Percentiles rank a stretch among this genome's conserved stretches.
Evolutionary conservation across 1,140 invertebrate species (phyloP).

Genomic region (Parapsyche elsis): DNA sequence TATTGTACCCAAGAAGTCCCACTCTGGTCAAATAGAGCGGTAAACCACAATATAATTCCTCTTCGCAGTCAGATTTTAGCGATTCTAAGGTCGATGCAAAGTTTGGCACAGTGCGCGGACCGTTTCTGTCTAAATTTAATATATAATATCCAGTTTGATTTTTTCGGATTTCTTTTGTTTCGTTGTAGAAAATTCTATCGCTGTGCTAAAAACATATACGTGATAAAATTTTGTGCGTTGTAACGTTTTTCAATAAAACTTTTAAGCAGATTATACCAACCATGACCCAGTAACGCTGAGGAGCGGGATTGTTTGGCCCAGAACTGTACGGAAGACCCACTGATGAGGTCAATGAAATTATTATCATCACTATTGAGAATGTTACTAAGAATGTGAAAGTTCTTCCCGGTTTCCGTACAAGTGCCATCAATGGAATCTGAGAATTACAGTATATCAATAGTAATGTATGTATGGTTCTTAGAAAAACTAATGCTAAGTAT

Average conservation of each 20-base stretch:
- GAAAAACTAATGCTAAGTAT: too few species aligned
- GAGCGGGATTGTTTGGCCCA: conserved; percentile 43
- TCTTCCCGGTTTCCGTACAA: conserved; percentile 37
- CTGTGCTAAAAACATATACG: conserved; percentile 25
- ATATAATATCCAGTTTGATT: conserved; percentile 49
- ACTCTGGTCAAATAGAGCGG: conserved; percentile 44
- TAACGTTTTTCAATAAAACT: not conserved
- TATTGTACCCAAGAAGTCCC: conserved; percentile 37
- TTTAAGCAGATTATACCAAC: conserved; percentile 7
- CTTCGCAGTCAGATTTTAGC: conserved; percentile 44
- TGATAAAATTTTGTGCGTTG: not conserved
- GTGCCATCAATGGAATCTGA: conserved; percentile 46
- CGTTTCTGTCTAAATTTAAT: conserved; percentile 49
- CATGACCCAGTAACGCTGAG: conserved; percentile 51
- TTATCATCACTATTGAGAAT: conserved; percentile 47
- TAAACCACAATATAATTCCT: conserved; percentile 48
- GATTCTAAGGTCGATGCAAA: not conserved
- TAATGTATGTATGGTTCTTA: not conserved
- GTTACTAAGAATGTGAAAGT: conserved; percentile 27
- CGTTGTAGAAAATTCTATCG: not conserved
- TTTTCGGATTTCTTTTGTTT: not conserved
- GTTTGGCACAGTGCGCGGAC: conserved; percentile 45
- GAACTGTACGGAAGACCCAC: conserved; percentile 46
- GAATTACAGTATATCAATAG: not conserved
- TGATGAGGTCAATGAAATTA: conserved; percentile 40